A percentile compares a stretch with the other conserved stretches of the same genome.
Evolutionary conservation across 2,113 vertebrate genomes (phyloP).

Genomic region (Craseonycteris thonglongyai): DNA sequence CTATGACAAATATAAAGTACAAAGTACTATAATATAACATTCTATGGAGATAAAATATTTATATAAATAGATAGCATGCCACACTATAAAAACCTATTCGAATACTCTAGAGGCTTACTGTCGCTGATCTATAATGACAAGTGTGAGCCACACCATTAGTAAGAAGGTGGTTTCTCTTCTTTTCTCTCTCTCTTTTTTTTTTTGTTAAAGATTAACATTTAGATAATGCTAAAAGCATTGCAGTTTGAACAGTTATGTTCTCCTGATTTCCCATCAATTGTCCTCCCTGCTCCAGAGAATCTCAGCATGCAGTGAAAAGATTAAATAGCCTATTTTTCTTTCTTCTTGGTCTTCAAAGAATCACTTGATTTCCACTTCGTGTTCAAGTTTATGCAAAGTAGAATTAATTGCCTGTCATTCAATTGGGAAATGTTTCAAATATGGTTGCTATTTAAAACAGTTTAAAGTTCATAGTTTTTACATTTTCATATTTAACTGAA

Average conservation of each 20-base stretch:
- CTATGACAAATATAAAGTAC: not conserved
- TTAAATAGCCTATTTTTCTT: constrained; percentile 11
- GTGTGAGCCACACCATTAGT: not conserved
- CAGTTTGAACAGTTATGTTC: not conserved
- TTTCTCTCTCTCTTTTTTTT: not conserved
- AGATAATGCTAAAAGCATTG: not conserved
- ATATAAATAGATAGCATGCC: not conserved
- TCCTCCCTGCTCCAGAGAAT: not conserved
- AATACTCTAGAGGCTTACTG: not conserved
- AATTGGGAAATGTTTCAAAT: constrained; percentile 57
- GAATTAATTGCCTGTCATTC: constrained; percentile 29
- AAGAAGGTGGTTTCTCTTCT: not conserved
- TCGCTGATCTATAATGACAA: not conserved
- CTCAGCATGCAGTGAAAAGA: not conserved
- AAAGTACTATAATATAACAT: not conserved
- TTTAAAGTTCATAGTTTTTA: constrained; percentile 56
- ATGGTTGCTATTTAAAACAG: constrained; percentile 64
- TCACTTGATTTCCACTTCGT: constrained; percentile 32
- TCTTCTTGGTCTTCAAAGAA: constrained; percentile 29
- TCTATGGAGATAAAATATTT: not conserved
- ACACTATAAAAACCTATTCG: not conserved
- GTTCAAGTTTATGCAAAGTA: constrained; percentile 50
- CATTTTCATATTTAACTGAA: constrained; percentile 65
- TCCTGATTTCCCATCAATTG: not conserved
- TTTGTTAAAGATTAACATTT: not conserved